Evolutionary conservation across 2,113 vertebrate genomes (phyloP).

Genomic region (Quiscalus mexicanus): DNA sequence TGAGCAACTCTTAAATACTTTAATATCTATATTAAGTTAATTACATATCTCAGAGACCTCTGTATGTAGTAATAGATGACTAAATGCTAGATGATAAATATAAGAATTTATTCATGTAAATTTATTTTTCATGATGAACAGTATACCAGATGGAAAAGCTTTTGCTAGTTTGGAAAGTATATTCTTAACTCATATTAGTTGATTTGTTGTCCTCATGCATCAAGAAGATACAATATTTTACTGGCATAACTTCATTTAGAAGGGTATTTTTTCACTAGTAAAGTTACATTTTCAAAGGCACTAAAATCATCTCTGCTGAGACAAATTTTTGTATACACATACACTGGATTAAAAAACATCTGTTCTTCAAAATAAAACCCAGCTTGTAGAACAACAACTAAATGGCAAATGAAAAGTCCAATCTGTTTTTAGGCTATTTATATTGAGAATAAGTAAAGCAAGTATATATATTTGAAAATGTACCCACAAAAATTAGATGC

Average conservation of each 20-base stretch:
- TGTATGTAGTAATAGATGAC: background rate
- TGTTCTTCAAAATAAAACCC: background rate
- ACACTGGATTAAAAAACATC: background rate
- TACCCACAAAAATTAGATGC: background rate
- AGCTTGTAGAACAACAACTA: background rate
- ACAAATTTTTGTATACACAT: background rate
- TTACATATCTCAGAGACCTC: background rate
- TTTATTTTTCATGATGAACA: background rate
- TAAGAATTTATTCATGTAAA: background rate
- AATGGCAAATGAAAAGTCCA: background rate
- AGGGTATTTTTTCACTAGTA: background rate
- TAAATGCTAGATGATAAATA: conserved; percentile 33
- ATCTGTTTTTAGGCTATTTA: background rate
- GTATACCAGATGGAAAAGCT: background rate
- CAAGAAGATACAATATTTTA: background rate
- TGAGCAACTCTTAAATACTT: background rate
- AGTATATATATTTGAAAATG: background rate
- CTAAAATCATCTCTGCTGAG: background rate
- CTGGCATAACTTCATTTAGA: background rate
- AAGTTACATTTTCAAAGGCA: background rate
- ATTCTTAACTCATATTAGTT: background rate
- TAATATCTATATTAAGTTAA: conserved; percentile 6
- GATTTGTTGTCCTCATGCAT: background rate
- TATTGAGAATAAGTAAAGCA: background rate
- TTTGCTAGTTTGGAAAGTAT: background rate